Evolutionary conservation across 2,113 vertebrate genomes (phyloP), one percentile per base, ranked within the genome.

Genomic region (Cyprinodon tularosa): DNA sequence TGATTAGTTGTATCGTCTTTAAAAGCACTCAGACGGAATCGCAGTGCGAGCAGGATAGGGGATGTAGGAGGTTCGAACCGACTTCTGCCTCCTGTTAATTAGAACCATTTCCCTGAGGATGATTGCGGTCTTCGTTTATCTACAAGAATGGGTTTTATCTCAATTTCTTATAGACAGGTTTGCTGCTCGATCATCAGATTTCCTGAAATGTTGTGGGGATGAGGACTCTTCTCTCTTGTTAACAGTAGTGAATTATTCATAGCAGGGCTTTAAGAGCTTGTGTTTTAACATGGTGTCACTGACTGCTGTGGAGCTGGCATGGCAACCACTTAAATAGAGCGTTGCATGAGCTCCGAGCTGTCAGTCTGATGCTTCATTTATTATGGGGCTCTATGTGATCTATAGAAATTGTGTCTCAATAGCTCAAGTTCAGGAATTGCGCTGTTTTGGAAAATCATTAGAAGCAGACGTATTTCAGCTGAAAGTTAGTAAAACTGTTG

Each of bases 221-320:
- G n/a, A 79, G 73, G 75, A 74, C 62, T 69, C 80, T 72, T 65
- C 47, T 76, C 76, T 36, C 13, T 68, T 85, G 47, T 87, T 68
- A 74, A 66, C 83, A 66, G 62, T 48, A 15, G 39, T 92, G 82
- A 91, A 92, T 93, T 86, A 92, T 92, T 90, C 88, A 93, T 91
- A 20, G 72, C 22, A 78, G 72, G 62, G 81, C 86, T 87, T 72
- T 70, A 62, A 76, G 82, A 78, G 86, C 86, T 89, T 75, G 72
- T 80, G 85, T 82, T 88, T 81, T 80, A 88, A 87, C 81, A 87
- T 73, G 76, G 82, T 90, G 87, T 88, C 78, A 83, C 67, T 87
- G 83, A 85, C 91, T 89, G 88, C 89, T 90, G 86, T 81, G 86
- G 89, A 90, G 89, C 87, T 90, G 80, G 88, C 90, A 89, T 90